Evolutionary conservation across 2,113 vertebrate species (phyloP).

Genomic region (Nothoprocta perdicaria): DNA sequence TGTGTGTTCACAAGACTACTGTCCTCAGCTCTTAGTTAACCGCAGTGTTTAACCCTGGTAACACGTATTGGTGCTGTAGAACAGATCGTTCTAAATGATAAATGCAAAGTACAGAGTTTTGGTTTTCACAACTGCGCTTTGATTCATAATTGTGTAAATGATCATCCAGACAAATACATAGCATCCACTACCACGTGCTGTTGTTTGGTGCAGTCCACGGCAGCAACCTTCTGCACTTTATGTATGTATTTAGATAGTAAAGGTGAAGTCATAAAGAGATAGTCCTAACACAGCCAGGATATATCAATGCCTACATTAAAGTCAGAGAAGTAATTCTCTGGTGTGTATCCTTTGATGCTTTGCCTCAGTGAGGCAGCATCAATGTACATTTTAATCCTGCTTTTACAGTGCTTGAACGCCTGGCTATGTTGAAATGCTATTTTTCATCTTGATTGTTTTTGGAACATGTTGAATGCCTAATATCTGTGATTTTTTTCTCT

Average conservation of each 20-base stretch:
- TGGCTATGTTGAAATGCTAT: slow-evolving; percentile 1
- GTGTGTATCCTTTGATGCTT: slow-evolving; percentile 39
- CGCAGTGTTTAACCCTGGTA: neutral
- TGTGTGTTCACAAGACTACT: neutral
- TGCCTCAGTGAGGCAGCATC: slow-evolving; percentile 45
- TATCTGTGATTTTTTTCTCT: neutral
- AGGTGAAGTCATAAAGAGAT: neutral
- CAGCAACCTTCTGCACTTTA: neutral
- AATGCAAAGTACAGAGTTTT: neutral
- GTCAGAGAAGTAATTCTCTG: slow-evolving; percentile 32
- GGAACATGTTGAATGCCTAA: neutral
- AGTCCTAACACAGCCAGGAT: neutral
- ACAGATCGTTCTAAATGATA: neutral
- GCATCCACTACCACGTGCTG: neutral
- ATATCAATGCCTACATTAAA: slow-evolving; percentile 8
- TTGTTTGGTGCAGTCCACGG: neutral
- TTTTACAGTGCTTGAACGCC: slow-evolving; percentile 38
- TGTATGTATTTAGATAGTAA: neutral
- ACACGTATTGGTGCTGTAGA: neutral
- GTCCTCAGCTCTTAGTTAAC: neutral
- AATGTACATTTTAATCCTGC: slow-evolving; percentile 32
- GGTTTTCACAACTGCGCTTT: neutral
- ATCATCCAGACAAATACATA: neutral
- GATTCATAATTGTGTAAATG: neutral
- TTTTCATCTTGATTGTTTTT: slow-evolving; percentile 47